A percentile compares a stretch with the other conserved stretches of the same genome.
phyloP scores from a whole-genome alignment of 2,113 vertebrate genomes.

The Pungitius pungitius region DNA sequence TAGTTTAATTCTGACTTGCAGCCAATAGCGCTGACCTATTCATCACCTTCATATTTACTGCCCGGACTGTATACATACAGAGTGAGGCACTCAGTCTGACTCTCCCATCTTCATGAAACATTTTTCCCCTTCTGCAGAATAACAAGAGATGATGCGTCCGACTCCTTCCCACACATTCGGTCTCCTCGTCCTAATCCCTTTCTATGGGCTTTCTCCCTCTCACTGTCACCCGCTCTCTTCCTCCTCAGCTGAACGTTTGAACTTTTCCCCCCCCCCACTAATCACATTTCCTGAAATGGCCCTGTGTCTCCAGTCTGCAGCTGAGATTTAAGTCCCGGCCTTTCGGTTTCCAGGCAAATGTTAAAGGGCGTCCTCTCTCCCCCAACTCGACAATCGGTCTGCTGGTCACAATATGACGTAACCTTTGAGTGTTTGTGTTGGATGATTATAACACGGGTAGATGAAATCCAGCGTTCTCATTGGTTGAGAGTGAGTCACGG shows the following conservation, averaged over 20 bases:
- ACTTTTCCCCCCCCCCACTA: conserved; percentile 57
- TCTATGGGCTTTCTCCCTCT: conserved; percentile 31
- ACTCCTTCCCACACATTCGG: conserved; percentile 50
- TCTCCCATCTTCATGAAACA: conserved; percentile 45
- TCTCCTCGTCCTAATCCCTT: conserved; percentile 47
- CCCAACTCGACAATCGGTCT: neutral
- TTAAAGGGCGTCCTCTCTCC: neutral
- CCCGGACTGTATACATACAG: conserved; percentile 27
- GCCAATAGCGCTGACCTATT: conserved; percentile 58
- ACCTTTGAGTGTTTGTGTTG: no score
- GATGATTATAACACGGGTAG: no score
- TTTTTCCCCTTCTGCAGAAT: conserved; percentile 55
- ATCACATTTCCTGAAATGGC: conserved; percentile 67
- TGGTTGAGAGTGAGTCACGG: no score
- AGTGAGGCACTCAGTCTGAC: conserved; percentile 43
- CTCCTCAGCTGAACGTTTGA: conserved; percentile 49
- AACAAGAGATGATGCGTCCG: conserved; percentile 53
- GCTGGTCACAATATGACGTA: no score
- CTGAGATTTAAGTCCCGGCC: conserved; percentile 34
- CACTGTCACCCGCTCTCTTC: conserved; percentile 38
- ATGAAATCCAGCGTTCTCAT: neutral
- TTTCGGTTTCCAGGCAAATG: conserved; percentile 43
- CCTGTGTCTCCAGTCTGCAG: conserved; percentile 42
- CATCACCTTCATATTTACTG: conserved; percentile 62
- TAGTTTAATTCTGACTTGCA: conserved; percentile 55